Evolutionary conservation across 2,113 vertebrate genomes (phyloP), one percentile per base, ranked within the genome.

Genomic region (Antechinus flavipes): DNA sequence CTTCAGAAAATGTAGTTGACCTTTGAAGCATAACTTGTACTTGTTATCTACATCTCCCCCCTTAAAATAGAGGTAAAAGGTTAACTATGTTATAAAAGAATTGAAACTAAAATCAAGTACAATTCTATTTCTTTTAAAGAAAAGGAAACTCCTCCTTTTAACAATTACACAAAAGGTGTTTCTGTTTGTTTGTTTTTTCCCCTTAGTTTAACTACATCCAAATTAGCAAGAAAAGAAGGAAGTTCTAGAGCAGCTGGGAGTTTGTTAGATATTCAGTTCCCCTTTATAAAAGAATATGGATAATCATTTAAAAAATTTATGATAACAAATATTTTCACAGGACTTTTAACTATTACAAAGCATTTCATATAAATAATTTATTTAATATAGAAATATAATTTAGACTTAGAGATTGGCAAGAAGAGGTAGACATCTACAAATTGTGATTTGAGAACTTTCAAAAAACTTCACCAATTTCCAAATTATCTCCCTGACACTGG

Each of bases 11-110:
- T 68, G 58, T 89, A 8, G 24, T 68, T 97, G 92, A 96, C 91
- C 90, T 96, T 97, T 91, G 76, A 27, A 97, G 91, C 16, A 56
- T 30, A 50, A 93, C 26, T 93, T 35, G 26, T 56, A 27, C 55
- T n/a, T 94, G 68, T 92, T n/a, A 53, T 95, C 94, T 90, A 96
- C 96, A 26, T 26, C 25, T 46, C 56, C 23, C 11, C 35, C 25
- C 12, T 95, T 46, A 93, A 61, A 52, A 23, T 90, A 61, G 92
- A 94, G 93, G 42, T 94, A 93, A 97, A 96, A 96, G 90, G 90
- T 30, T 96, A 90, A 91, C 26, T 90, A 35, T 91, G n/a, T 50
- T 94, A 84, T 2, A 27, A 1, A 12, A 91, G 6, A 22, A 19
- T 89, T 76, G 3, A 53, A 56, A 89, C 61, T 42, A 95, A 91